These are phyloP conservation scores for Tricholaema leucomelas DNA, from an alignment of 2,113 vertebrate species.

Conservation along the genomic window DNA sequence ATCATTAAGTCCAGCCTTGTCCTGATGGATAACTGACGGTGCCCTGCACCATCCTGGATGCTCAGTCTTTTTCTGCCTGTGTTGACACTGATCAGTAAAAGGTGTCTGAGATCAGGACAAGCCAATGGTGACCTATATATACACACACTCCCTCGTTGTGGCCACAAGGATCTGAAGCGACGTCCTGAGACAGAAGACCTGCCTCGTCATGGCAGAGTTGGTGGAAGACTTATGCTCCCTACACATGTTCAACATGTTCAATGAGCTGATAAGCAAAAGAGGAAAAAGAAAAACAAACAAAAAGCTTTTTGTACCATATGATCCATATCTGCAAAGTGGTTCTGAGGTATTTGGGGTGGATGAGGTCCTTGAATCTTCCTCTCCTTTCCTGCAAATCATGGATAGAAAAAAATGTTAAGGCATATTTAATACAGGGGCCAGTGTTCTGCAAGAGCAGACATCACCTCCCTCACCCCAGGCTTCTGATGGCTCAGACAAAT, in stretches of 20 bases:
- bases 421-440: not conserved
- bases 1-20: not conserved
- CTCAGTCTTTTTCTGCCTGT: not conserved
- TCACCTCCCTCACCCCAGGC: not conserved
- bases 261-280: not conserved
- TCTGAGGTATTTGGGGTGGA: conserved; percentile 80
- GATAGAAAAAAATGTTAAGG: not conserved
- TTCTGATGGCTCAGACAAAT: not conserved
- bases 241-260: accelerated
- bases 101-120: not conserved
- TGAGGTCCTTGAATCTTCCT: conserved; percentile 84
- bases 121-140: not conserved
- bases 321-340: conserved; percentile 92
- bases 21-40: not conserved
- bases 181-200: not conserved
- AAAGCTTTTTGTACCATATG: conserved; percentile 83
- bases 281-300: not conserved
- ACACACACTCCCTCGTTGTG: not conserved
- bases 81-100: not conserved
- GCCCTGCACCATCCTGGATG: not conserved
- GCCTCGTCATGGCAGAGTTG: not conserved
- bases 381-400: conserved; percentile 73
- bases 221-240: not conserved
- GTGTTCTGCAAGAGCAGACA: not conserved
- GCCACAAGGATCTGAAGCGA: not conserved